Evolutionary conservation across 64 coral and sea anemone genomes (phyloP), one percentile per base, ranked within the genome.

Genomic region (Anthopleura sola): DNA sequence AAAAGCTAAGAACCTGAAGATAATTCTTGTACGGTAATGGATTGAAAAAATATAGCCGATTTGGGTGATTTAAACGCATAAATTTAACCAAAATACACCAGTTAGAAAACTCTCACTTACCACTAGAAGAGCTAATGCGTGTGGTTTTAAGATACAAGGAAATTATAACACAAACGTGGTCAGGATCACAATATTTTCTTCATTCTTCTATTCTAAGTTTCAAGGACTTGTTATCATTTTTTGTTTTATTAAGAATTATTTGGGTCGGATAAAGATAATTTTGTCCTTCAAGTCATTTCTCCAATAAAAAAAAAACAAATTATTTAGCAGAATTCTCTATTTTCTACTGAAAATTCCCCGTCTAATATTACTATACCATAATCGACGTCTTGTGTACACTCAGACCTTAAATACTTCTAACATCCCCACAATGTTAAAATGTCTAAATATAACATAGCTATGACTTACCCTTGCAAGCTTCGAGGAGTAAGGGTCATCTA

Each of bases 401-500:
- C n/a, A n/a, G n/a, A n/a, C n/a, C n/a, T n/a, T n/a, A 4, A 71
- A 71, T 33, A 71, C 29, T 3, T 14, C 29, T 29, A 15, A 34
- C 28, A 34, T 71, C 13, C 16, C 0, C 14, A 32, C 9, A 17
- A 32, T 29, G 8, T 12, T 71, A 15, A 71, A 71, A 32, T 34
- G 0, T 15, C 58, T 62, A 21, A 62, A 62, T 17, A 62, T n/a
- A 31, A 71, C 28, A 36, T 14, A 11, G 4, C 11, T 11, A 83
- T 39, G 55, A 86, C 94, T 90, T 90, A 97, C 94, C 90, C 90
- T 92, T 15, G 94, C 94, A 37, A 97, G 84, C 40, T 83, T 83
- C 3, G 94, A 97, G 21, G 87, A 93, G 77, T 97, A 92, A 13
- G 94, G 94, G 38, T 97, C 90, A 49, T 97, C 94, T 18, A 97